Base-by-base conservation (phyloP, 2,888 invertebrate species). In the Mythimna lalbum region DNA sequence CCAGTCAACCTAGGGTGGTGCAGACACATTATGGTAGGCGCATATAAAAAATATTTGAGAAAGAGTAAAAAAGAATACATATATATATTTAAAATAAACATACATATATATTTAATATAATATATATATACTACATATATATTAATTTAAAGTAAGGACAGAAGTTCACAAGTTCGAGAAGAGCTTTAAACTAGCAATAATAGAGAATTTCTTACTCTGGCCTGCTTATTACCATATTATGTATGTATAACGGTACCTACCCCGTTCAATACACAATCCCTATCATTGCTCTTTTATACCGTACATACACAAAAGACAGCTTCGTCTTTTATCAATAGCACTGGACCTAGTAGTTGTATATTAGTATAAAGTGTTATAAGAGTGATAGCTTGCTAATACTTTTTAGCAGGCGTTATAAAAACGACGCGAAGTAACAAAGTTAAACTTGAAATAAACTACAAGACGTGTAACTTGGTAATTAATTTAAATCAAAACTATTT, bases 331-430 rank as follows among this genome's bases (percentile, higher is more conserved):
- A n/a, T n/a, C 19, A 52, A 19, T 36, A 19, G 9, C 14, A 31
- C 49, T 63, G 33, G 43, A 27, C 50, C 73, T 67, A 9, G 2
- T 12, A 2, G 14, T 36, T 55, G 47, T 21, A 10, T 1, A 1
- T 31, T 57, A 31, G 1, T 3, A 12, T 4, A 49, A 53, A 61
- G 6, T 59, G 9, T n/a, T 14, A 43, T 1, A 36, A 5, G 2
- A 2, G 60, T 14, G 4, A 64, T 3, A n/a, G 23, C 2, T 66
- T 79, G 78, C 66, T 79, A 50, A 50, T 27, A 0, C 17, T 53
- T 66, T 64, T 55, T 10, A 0, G 3, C 9, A 69, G 79, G 78
- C 63, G 62, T 27, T 9, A 1, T 31, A 12, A 47, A 49, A 52
- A 17, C n/a, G n/a, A n/a, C n/a, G 4, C 23, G 23, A 14, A 1